Percentiles rank a stretch among this genome's conserved stretches.
These are phyloP conservation scores for Catocala sponsa DNA, from an alignment of 2,888 invertebrate genomes.

Conservation along the genomic window DNA sequence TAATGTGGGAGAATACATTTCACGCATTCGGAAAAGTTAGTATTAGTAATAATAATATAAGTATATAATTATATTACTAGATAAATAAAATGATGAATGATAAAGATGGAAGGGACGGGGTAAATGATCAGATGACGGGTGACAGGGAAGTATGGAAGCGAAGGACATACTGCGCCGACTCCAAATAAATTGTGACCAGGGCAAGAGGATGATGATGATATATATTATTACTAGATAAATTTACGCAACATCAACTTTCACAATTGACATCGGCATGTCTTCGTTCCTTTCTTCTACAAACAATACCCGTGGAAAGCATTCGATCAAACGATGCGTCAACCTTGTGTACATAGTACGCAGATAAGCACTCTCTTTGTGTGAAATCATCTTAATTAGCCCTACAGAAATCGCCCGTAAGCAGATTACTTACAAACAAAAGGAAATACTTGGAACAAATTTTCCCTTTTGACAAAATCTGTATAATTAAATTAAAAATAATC, in stretches of 20 bases:
- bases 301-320: conserved; percentile 19
- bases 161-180: too few relatives aligned
- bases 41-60: too few relatives aligned
- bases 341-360: conserved; percentile 20
- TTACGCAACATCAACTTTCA: not conserved
- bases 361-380: conserved; percentile 29
- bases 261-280: not conserved
- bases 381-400: conserved; percentile 45
- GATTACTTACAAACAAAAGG: conserved; percentile 51
- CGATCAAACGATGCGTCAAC: conserved; percentile 34
- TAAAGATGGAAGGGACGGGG: too few relatives aligned
- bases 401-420: conserved; percentile 44
- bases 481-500: conserved; percentile 54
- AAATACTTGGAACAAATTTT: conserved; percentile 31
- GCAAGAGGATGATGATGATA: too few relatives aligned
- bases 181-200: too few relatives aligned
- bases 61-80: too few relatives aligned
- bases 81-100: too few relatives aligned
- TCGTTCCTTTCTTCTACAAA: conserved; percentile 5
- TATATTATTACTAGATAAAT: not conserved
- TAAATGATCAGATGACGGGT: too few relatives aligned
- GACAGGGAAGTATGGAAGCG: too few relatives aligned
- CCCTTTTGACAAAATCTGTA: conserved; percentile 45
- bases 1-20: too few relatives aligned
- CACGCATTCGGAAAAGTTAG: too few relatives aligned